Base-by-base conservation (phyloP, 2,888 invertebrate species). In the Clivina fossor region DNA sequence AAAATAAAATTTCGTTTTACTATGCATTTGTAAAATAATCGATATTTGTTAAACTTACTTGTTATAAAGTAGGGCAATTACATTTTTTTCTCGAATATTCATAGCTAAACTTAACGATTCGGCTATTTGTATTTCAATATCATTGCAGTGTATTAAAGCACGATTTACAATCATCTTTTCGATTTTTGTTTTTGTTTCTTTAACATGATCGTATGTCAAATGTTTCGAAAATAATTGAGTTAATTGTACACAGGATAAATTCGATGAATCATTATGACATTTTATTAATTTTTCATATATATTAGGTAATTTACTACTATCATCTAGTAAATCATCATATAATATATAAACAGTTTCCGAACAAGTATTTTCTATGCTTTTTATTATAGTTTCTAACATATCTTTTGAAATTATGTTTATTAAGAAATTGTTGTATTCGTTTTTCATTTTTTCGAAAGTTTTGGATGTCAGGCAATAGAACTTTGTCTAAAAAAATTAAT, bases 121-220 rank as follows among this genome's bases (percentile, higher is more conserved):
- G 3, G 71, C 69, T 33, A 71, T 68, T 58, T 70, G 70, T 11
- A 70, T 68, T 28, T 69, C 71, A 30, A 70, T 66, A 56, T 70
- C 70, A 3, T 66, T 63, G 56, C 66, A 65, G 51, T 64, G 64
- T 20, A 68, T 50, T 22, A 71, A 56, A 56, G 62, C 62, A 18
- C 68, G 62, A 30, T 70, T 61, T 16, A 66, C 60, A 8, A 71
- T 61, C 8, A 70, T 59, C 48, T 63, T 62, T 28, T 66, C 68
- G 9, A 67, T 33, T 3, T 58, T 37, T 33, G 58, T 61, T 18
- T 63, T 58, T 19, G 64, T 63, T 28, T 63, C 59, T 18, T 59
- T 46, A 28, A 67, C 48, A 15, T 66, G 59, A 33, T 68, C 63
- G 54, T 64, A 64, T n/a, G 58, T 60, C 16, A 69, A 53, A 56